A percentile compares a stretch with the other conserved stretches of the same genome.
Conservation (phyloP, 2,113 vertebrate genomes). For the Azemiops feae region DNA sequence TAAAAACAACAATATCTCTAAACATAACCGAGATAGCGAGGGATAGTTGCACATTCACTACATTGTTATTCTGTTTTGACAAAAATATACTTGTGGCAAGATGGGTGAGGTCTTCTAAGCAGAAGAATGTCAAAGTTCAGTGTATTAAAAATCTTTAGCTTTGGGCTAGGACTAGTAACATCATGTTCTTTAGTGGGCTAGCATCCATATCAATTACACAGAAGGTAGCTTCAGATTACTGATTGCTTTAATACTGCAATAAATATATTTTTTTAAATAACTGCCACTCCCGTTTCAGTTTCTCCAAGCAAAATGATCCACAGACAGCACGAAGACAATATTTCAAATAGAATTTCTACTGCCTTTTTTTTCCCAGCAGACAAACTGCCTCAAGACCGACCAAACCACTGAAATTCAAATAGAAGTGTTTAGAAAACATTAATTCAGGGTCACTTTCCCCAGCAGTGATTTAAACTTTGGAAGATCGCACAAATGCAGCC, state of each 20-base stretch:
- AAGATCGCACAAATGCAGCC: neutral
- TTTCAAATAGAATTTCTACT: neutral
- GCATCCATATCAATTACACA: neutral
- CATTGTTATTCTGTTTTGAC: conserved; percentile 66
- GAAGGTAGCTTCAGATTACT: neutral
- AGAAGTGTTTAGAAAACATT: conserved; percentile 18
- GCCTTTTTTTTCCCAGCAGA: neutral
- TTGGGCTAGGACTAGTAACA: neutral
- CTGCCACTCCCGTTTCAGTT: neutral
- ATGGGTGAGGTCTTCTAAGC: conserved; percentile 39
- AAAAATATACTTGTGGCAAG: conserved; percentile 58
- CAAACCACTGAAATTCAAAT: neutral
- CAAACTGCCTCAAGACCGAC: neutral
- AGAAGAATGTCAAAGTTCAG: conserved; percentile 42
- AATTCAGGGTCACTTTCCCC: neutral
- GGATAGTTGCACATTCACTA: conserved; percentile 44
- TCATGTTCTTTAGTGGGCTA: neutral
- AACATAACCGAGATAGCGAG: conserved; percentile 47
- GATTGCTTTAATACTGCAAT: neutral
- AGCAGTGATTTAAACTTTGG: neutral
- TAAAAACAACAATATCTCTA: conserved; percentile 56
- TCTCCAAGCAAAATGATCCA: neutral
- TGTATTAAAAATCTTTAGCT: neutral
- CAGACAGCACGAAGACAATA: neutral
- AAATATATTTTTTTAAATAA: neutral